Evolutionary conservation across 2,888 invertebrate species (phyloP).

Genomic region (Gastracanthus pulcherrimus): DNA sequence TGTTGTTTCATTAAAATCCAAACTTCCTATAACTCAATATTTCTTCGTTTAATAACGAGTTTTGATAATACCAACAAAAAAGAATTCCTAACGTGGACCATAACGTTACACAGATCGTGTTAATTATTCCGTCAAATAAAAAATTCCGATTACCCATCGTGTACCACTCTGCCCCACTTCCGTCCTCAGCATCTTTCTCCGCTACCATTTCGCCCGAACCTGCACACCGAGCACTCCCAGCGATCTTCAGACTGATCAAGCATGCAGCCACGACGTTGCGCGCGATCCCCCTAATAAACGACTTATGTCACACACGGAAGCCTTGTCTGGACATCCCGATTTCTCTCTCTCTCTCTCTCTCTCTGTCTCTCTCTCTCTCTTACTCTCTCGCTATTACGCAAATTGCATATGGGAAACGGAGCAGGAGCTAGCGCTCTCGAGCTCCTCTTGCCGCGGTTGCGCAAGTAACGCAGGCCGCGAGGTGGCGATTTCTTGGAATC

Average conservation of each 20-base stretch:
- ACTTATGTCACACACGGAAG: slow-evolving; percentile 50
- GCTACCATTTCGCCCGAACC: too few relatives aligned
- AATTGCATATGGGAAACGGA: slow-evolving; percentile 72
- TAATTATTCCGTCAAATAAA: too few relatives aligned
- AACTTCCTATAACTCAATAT: too few relatives aligned
- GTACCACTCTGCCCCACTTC: too few relatives aligned
- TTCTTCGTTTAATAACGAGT: too few relatives aligned
- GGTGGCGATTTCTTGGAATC: slow-evolving; percentile 37
- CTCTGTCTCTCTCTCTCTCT: background rate
- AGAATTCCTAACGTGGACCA: too few relatives aligned
- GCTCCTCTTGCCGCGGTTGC: slow-evolving; percentile 15
- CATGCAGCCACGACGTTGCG: background rate
- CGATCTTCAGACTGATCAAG: background rate
- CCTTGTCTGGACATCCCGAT: background rate
- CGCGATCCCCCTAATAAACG: background rate
- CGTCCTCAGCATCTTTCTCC: too few relatives aligned
- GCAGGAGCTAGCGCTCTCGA: slow-evolving; percentile 51
- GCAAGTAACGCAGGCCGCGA: slow-evolving; percentile 31
- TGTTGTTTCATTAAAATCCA: too few relatives aligned
- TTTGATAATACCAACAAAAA: too few relatives aligned
- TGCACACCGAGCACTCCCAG: background rate
- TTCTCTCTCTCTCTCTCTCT: background rate
- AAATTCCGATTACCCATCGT: too few relatives aligned
- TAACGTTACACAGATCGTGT: too few relatives aligned
- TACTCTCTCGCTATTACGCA: slow-evolving; percentile 66